Evolutionary conservation across 2,888 invertebrate species (phyloP).

Genomic region (Nomada ruficornis): DNA sequence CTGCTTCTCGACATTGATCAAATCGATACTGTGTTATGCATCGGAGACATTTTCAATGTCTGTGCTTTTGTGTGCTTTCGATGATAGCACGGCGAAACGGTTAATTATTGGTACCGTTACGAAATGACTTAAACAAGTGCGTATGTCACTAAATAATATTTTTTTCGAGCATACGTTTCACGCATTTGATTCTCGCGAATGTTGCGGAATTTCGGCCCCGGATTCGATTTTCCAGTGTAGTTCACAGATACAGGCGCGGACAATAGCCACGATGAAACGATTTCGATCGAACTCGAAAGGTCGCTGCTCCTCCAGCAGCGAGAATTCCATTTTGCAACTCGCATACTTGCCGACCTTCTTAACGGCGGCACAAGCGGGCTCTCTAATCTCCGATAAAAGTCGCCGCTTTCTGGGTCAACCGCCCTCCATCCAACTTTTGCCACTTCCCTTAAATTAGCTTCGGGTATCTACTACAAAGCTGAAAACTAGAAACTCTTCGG

Average conservation of each 20-base stretch:
- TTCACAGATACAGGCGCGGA: neutral
- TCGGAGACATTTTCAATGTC: too few species aligned
- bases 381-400: constrained; percentile 37
- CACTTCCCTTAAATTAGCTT: constrained; percentile 54
- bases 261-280: neutral
- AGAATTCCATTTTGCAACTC: constrained; percentile 43
- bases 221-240: neutral
- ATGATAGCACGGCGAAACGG: too few species aligned
- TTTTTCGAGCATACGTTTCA: neutral
- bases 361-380: constrained; percentile 37
- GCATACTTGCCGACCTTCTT: constrained; percentile 31
- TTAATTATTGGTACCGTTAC: too few species aligned
- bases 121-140: too few species aligned
- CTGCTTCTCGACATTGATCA: too few species aligned
- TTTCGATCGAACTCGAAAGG: neutral
- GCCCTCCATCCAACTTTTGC: constrained; percentile 43
- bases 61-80: too few species aligned
- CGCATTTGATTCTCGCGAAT: neutral
- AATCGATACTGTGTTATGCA: too few species aligned
- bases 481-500: constrained; percentile 37
- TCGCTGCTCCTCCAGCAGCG: neutral
- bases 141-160: neutral
- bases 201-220: neutral
- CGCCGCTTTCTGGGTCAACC: constrained; percentile 40
- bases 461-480: constrained; percentile 40